Conservation (phyloP, 1,140 invertebrate species). For the Pissodes strobi region DNA sequence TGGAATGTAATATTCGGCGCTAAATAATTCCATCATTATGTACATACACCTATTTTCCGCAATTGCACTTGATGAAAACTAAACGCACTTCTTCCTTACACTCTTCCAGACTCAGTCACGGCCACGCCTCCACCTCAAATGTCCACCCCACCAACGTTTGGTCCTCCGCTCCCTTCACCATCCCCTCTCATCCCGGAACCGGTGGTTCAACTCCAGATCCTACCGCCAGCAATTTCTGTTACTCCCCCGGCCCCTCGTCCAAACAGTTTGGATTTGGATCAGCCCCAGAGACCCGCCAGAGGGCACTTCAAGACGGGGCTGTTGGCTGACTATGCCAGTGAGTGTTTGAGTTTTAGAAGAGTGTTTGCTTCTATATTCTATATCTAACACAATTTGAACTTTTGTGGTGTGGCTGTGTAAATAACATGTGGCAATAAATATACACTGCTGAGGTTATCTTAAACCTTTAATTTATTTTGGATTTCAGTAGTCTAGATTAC, state of each 20-base stretch:
- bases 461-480: too few species aligned
- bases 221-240: conserved; percentile 45
- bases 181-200: conserved; percentile 49
- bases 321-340: conserved; percentile 47
- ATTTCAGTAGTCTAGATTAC: too few species aligned
- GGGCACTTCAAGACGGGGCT: conserved; percentile 38
- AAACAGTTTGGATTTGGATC: conserved; percentile 46
- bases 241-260: conserved; percentile 48
- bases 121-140: conserved; percentile 28
- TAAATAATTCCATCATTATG: too few species aligned
- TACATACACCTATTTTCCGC: not conserved
- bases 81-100: not conserved
- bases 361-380: too few species aligned
- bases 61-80: too few species aligned
- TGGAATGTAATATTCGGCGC: too few species aligned
- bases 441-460: too few species aligned
- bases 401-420: not conserved
- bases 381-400: not conserved
- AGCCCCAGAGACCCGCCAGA: conserved; percentile 53
- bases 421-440: too few species aligned
- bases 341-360: too few species aligned
- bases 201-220: conserved; percentile 45
- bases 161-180: conserved; percentile 22
- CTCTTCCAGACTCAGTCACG: conserved; percentile 28
- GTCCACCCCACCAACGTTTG: conserved; percentile 9